Conservation (phyloP, 37 sponge, comb jelly and placozoan species). For the Haliclona indistincta region DNA sequence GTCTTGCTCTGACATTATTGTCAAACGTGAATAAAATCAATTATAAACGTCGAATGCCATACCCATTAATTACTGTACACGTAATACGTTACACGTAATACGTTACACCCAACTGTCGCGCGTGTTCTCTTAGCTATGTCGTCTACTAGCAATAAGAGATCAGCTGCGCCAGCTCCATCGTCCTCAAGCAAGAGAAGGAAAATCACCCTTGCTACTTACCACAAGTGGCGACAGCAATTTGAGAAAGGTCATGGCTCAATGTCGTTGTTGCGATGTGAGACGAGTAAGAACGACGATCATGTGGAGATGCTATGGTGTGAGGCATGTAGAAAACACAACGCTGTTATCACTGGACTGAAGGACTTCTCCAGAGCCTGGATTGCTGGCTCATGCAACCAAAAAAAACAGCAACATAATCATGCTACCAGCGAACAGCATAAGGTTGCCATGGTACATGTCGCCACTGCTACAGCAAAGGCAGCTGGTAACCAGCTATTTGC, state of each 20-base stretch:
- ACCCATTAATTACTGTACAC: too few species aligned
- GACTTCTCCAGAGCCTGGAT: constrained; percentile 64
- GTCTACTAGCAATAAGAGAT: too few species aligned
- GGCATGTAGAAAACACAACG: constrained; percentile 35
- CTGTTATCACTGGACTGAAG: constrained; percentile 25
- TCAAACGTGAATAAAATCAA: too few species aligned
- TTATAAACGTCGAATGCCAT: too few species aligned
- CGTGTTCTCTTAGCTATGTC: too few species aligned
- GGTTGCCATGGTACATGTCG: constrained; percentile 23
- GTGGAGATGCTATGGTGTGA: constrained; percentile 48
- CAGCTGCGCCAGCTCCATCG: too few species aligned
- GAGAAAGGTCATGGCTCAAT: constrained; percentile 29
- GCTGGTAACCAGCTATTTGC: constrained; percentile 22
- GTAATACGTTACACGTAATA: too few species aligned
- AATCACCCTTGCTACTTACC: constrained; percentile 29
- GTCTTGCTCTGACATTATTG: too few species aligned
- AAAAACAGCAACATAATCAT: too few species aligned
- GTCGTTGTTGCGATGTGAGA: constrained; percentile 49
- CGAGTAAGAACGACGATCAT: constrained; percentile 2
- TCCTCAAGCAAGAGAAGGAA: too few species aligned
- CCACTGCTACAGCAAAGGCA: constrained; percentile 28
- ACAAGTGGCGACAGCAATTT: constrained; percentile 45
- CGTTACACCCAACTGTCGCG: too few species aligned
- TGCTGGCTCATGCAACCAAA: too few species aligned
- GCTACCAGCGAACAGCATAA: constrained; percentile 51